A percentile compares a stretch with the other conserved stretches of the same genome.
Evolutionary conservation across 2,888 invertebrate genomes (phyloP).

Genomic region (Mythimna loreyi): DNA sequence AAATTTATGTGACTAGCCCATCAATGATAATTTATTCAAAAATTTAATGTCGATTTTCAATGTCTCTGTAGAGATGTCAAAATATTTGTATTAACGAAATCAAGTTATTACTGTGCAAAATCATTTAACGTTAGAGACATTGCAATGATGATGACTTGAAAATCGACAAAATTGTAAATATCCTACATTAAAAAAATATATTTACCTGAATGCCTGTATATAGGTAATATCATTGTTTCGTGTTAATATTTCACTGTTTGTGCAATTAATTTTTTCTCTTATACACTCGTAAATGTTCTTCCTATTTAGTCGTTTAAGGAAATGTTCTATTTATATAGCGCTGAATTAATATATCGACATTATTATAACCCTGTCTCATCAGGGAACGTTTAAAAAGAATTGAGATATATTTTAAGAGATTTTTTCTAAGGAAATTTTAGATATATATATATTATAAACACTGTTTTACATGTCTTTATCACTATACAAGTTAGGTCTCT

Average conservation of each 20-base stretch:
- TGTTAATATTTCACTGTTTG: constrained; percentile 83
- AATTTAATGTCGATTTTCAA: constrained; percentile 31
- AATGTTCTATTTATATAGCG: constrained; percentile 87
- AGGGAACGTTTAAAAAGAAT: constrained; percentile 79
- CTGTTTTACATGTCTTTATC: constrained; percentile 87
- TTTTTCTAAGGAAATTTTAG: constrained; percentile 87
- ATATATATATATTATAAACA: constrained; percentile 77
- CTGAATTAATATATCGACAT: constrained; percentile 81
- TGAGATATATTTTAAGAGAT: constrained; percentile 90
- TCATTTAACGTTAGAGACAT: not conserved
- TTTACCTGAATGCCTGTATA: constrained; percentile 57
- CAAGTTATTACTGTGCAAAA: constrained; percentile 2
- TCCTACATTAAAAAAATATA: constrained; percentile 36
- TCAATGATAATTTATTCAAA: constrained; percentile 48
- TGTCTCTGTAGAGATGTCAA: constrained; percentile 25
- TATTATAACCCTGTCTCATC: constrained; percentile 73
- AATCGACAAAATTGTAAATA: constrained; percentile 40
- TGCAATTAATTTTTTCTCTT: constrained; percentile 87
- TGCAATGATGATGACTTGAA: constrained; percentile 10
- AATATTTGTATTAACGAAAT: constrained; percentile 15
- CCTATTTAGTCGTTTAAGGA: constrained; percentile 85
- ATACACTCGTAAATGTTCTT: constrained; percentile 85
- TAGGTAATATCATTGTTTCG: constrained; percentile 71
- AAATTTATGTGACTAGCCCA: constrained; percentile 70
- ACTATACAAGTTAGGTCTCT: constrained; percentile 84